phyloP scores from a whole-genome alignment of 2,888 invertebrate genomes.

The Lepeophtheirus nordmannii region DNA sequence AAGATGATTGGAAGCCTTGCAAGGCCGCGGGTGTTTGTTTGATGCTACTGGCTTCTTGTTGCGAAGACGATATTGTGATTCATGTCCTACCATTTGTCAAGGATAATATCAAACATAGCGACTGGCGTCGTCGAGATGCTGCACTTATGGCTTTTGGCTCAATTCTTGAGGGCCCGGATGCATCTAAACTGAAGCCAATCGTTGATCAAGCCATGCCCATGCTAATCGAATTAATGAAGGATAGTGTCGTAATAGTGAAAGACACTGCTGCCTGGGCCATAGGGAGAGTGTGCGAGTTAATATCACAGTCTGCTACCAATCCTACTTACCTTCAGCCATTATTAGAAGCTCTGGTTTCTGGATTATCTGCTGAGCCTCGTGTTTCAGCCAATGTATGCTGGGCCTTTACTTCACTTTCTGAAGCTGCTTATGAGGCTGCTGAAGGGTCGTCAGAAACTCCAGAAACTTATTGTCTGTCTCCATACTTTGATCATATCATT shows the following conservation, averaged over 20 bases:
- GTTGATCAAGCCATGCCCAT: constrained; percentile 95
- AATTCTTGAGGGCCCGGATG: constrained; percentile 78
- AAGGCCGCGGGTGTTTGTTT: constrained; percentile 98
- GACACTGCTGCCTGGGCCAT: constrained; percentile 98
- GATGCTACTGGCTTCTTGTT: constrained; percentile 90
- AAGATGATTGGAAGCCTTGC: constrained; percentile 98
- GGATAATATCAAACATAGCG: constrained; percentile 17
- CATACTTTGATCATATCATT: constrained; percentile 84
- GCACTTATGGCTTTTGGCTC: constrained; percentile 95
- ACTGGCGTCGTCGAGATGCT: constrained; percentile 58
- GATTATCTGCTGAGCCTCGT: constrained; percentile 66
- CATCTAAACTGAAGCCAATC: constrained; percentile 67
- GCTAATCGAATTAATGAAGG: constrained; percentile 84
- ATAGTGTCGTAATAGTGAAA: constrained; percentile 69
- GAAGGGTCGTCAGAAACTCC: constrained; percentile 49
- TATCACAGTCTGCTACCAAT: constrained; percentile 84
- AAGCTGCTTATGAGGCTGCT: constrained; percentile 78
- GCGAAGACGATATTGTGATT: constrained; percentile 90
- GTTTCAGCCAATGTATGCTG: constrained; percentile 98
- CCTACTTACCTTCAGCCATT: constrained; percentile 55
- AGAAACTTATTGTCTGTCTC: constrained; percentile 80
- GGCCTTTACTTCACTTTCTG: constrained; percentile 92
- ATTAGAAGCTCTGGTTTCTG: constrained; percentile 39
- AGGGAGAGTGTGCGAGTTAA: constrained; percentile 90
- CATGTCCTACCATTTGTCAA: constrained; percentile 91